Evolutionary conservation across 2,113 vertebrate genomes (phyloP).

Genomic region (Petrocephalus microphthalmus): DNA sequence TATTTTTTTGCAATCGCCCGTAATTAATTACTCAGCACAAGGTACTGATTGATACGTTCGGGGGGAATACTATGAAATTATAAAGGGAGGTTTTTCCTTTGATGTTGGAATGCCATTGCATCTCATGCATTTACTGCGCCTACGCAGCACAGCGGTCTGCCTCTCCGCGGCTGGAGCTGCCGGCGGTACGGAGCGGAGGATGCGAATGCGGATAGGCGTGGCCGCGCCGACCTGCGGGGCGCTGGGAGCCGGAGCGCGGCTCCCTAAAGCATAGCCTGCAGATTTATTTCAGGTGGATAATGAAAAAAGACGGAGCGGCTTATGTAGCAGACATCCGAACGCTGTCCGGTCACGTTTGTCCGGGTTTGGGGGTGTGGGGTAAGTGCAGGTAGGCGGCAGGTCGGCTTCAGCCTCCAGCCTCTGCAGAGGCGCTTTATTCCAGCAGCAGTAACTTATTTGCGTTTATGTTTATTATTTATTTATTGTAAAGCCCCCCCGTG

Average conservation of each 20-base stretch:
- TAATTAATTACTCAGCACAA: background rate
- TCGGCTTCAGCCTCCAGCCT: background rate
- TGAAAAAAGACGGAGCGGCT: background rate
- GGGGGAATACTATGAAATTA: background rate
- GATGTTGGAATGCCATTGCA: background rate
- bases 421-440: background rate
- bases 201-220: constrained; percentile 53
- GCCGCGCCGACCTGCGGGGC: constrained; percentile 26
- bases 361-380: background rate
- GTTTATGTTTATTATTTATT: no score
- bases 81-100: background rate
- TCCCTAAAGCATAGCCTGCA: background rate
- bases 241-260: no score
- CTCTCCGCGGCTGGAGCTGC: constrained; percentile 19
- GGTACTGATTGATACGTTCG: background rate
- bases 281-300: background rate
- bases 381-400: background rate
- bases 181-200: constrained; percentile 21
- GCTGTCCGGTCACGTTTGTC: background rate
- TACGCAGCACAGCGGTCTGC: background rate
- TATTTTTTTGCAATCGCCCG: background rate
- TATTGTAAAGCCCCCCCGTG: background rate
- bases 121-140: background rate
- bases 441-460: background rate
- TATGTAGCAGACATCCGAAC: background rate